phyloP scores from a whole-genome alignment of 2,888 invertebrate species.

The Melanchra persicariae region DNA sequence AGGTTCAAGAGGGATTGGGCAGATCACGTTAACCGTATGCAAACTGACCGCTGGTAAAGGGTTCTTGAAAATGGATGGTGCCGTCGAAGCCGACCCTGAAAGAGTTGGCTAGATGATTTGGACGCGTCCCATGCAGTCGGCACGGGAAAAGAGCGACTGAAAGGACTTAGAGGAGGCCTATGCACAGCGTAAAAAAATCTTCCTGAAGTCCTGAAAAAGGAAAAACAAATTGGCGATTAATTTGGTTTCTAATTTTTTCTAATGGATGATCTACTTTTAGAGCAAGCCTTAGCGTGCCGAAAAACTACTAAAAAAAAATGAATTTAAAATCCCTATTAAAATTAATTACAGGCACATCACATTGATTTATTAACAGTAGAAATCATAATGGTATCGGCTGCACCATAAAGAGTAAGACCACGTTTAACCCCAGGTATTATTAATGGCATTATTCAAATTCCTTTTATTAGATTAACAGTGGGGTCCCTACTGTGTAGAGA shows the following conservation, averaged over 20 bases:
- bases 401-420: conserved; percentile 64
- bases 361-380: conserved; percentile 72
- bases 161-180: too few relatives aligned
- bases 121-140: too few relatives aligned
- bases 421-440: conserved; percentile 76
- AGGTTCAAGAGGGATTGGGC: too few relatives aligned
- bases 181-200: background rate
- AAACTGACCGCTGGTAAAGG: too few relatives aligned
- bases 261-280: background rate
- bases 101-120: too few relatives aligned
- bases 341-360: conserved; percentile 66
- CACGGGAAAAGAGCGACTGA: too few relatives aligned
- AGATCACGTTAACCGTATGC: too few relatives aligned
- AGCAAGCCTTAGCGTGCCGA: background rate
- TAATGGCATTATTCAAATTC: conserved; percentile 88
- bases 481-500: conserved; percentile 84
- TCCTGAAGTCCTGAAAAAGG: background rate
- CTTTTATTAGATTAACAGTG: conserved; percentile 88
- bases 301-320: conserved; percentile 8
- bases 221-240: background rate
- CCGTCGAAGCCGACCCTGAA: too few relatives aligned
- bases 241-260: background rate
- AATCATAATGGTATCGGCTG: conserved; percentile 68
- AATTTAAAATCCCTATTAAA: conserved; percentile 44
- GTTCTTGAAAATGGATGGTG: background rate